Evolutionary conservation across 2,113 vertebrate species (phyloP), one percentile per base, ranked within the genome.

Genomic region (Leptobrachium leishanense): DNA sequence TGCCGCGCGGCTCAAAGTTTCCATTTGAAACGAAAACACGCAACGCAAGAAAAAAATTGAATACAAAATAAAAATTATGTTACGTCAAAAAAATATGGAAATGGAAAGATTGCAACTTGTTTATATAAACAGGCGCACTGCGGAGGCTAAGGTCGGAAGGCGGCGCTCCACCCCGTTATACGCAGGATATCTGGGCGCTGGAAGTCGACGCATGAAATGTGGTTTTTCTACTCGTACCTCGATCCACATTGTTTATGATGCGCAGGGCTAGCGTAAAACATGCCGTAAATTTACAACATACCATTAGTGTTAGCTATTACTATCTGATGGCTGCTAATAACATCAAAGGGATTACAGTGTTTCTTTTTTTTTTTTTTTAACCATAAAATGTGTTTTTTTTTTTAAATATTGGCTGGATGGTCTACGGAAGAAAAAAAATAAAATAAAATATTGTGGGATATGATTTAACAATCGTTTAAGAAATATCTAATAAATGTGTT

Each of bases 1-100:
- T 64, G 74, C 50, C 63, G 69, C 71, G 82, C 80, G 76, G 46
- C 62, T 73, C 72, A 82, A 83, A 85, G 77, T 90, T 89, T 87
- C 87, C 88, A 71, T 84, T 82, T 72, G 74, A 84, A 85, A 74
- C 9, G 11, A 15, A 31, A 31, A 31, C 20, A 31, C 20, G 20
- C 20, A 31, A 31, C 20, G 20, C 20, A 31, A 31, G 20, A 31
- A 31, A 31, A 31, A 31, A 31, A 31, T 31, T 1, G 20, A 31
- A 31, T 31, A 31, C 20, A 31, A 31, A 3, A 59, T 12, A 59
- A 59, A 59, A 65, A 46, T 44, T n/a, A 79, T 67, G 46, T 68
- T 74, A 59, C 74, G 77, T 80, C 77, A 74, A 74, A 72, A 31
- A 80, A 80, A 73, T 67, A 80, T 80, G 62, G 55, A 73, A 80